Evolutionary conservation across 2,888 invertebrate genomes (phyloP), one percentile per base, ranked within the genome.

Genomic region (Pteria penguin): DNA sequence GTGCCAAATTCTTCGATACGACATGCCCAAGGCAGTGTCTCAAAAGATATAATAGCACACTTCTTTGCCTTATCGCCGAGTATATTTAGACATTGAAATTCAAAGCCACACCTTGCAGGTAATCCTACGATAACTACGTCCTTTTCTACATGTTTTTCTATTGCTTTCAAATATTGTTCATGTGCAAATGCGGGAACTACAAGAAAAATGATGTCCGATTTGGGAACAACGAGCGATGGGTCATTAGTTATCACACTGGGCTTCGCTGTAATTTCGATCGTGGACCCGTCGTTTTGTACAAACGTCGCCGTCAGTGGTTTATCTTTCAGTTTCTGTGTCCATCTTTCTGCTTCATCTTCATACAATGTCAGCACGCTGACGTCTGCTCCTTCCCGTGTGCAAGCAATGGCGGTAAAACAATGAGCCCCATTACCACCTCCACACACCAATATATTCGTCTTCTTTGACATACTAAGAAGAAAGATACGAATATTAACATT

Each of bases 401-500:
- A 11, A 0, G 86, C 84, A 18, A 88, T 71, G 5, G 81, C 85
- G 4, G 87, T 82, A 76, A 86, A 78, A 29, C 84, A 84, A 55
- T 88, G 89, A 18, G 88, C 89, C 8, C 87, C 87, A 80, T 87
- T 89, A 18, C 88, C 89, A 2, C 89, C 87, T 2, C 88, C 89
- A 76, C 88, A 88, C 1, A 88, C 79, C 24, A 81, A 79, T 26
- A 81, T 75, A 63, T 76, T 81, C 14, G 22, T 11, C 27, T 60
- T 60, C 4, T 14, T 14, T 36, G 45, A 36, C 45, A 36, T 36
- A 5, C 45, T 36, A 36, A 5, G 14, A 36, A 36, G n/a, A n/a
- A n/a, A n/a, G n/a, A n/a, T n/a, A n/a, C n/a, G n/a, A n/a, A n/a
- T n/a, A n/a, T n/a, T n/a, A n/a, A n/a, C n/a, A n/a, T n/a, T n/a